Evolutionary conservation across 2,113 vertebrate genomes (phyloP).

Genomic region (Shinisaurus crocodilurus): DNA sequence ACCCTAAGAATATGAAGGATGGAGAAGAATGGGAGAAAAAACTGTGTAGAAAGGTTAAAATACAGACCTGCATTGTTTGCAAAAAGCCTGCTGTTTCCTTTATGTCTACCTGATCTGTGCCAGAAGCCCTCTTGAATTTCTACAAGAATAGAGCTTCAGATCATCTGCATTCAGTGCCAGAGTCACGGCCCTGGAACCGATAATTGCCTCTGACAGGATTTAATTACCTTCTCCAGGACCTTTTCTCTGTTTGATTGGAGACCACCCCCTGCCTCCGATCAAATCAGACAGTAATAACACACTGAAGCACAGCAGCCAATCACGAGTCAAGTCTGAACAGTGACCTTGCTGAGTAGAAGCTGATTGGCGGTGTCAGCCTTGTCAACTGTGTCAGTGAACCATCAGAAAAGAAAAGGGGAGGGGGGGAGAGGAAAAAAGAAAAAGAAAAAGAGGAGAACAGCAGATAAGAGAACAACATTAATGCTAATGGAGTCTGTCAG

Average conservation of each 20-base stretch:
- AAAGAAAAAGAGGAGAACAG: slow-evolving; percentile 54
- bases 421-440: background rate
- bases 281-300: slow-evolving; percentile 88
- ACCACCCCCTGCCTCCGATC: slow-evolving; percentile 87
- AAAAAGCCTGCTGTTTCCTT: slow-evolving; percentile 81
- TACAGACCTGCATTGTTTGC: slow-evolving; percentile 82
- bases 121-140: slow-evolving; percentile 84
- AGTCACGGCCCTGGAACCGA: slow-evolving; percentile 87
- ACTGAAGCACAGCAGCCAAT: slow-evolving; percentile 85
- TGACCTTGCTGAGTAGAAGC: slow-evolving; percentile 90
- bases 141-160: slow-evolving; percentile 84
- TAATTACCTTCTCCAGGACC: slow-evolving; percentile 92
- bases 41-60: slow-evolving; percentile 74
- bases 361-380: slow-evolving; percentile 87
- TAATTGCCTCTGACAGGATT: slow-evolving; percentile 94
- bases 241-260: slow-evolving; percentile 90
- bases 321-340: slow-evolving; percentile 76
- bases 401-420: slow-evolving; percentile 70
- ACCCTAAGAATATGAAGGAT: slow-evolving; percentile 63
- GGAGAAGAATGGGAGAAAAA: slow-evolving; percentile 40
- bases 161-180: slow-evolving; percentile 91
- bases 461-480: slow-evolving; percentile 60
- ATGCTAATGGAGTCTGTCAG: slow-evolving; percentile 77
- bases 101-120: slow-evolving; percentile 79
- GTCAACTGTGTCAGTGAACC: slow-evolving; percentile 81